Evolutionary conservation across 1,140 invertebrate genomes (phyloP), one percentile per base, ranked within the genome.

Genomic region (Amyelois transitella): DNA sequence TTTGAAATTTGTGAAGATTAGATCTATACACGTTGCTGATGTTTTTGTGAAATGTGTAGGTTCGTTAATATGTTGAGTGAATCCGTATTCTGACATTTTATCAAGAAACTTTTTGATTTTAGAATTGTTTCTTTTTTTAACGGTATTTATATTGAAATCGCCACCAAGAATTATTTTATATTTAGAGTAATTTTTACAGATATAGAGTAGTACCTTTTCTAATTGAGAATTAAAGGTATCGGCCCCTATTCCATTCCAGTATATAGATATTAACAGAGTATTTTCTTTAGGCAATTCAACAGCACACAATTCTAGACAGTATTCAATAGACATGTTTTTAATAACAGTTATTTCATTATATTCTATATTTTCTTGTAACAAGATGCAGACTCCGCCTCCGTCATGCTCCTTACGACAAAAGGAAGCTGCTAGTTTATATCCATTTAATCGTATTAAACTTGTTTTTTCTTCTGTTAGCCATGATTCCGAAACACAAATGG

Each of bases 71-170:
- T 49, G 47, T 59, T 59, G 57, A 3, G n/a, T 50, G 21, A 59
- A 50, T 12, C 43, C 53, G 19, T 59, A 44, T 50, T 60, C 28
- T 50, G 52, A 45, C 58, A 60, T 54, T 32, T 51, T 20, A 22
- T 21, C n/a, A 8, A 48, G 17, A 5, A 56, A 50, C 8, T 43
- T 6, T 25, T 21, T 55, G 7, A 28, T 49, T 21, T 53, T 28
- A 2, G 28, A 6, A 10, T 22, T 48, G 1, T 21, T 47, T n/a
- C n/a, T n/a, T 17, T 38, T 50, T 51, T 38, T 28, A 43, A 55
- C 25, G 0, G 55, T 49, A 20, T 59, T 51, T 24, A 63, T 58
- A 32, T 58, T 63, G 21, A 63, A 51, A 53, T 63, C 56, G 4
- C 53, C 60, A 6, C 45, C 45, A 20, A 62, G 21, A 38, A 62